These are phyloP conservation scores for Myiothlypis coronata DNA, from an alignment of 2,797 vertebrate genomes.

Conservation along the genomic window DNA sequence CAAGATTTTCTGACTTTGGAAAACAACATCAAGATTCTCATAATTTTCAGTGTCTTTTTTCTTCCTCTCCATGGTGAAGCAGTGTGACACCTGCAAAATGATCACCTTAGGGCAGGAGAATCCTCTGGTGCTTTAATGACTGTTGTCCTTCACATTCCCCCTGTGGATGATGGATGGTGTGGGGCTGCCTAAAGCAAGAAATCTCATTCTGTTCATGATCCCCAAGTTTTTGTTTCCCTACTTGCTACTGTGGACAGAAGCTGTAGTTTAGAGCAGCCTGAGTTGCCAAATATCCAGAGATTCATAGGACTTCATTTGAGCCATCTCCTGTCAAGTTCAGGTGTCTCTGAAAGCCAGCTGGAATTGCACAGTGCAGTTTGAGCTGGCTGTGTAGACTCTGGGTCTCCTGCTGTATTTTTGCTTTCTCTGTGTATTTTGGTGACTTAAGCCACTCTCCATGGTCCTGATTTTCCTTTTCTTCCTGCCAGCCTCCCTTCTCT, in stretches of 20 bases:
- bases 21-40: accelerated
- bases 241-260: neutral
- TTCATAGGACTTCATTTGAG: neutral
- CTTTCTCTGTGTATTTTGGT: neutral
- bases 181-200: neutral
- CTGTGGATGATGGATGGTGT: neutral
- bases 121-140: neutral
- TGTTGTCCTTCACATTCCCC: neutral
- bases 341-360: neutral
- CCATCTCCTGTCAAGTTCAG: neutral
- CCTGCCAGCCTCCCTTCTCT: neutral
- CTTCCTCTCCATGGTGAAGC: accelerated
- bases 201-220: neutral
- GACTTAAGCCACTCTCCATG: neutral
- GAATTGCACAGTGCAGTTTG: neutral
- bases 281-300: neutral
- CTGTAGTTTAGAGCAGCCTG: neutral
- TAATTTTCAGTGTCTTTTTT: neutral
- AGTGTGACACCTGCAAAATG: neutral
- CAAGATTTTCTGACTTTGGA: neutral
- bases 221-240: neutral
- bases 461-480: neutral
- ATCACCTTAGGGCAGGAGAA: neutral
- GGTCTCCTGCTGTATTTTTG: neutral
- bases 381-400: neutral